phyloP scores from a whole-genome alignment of 92 coral and sea anemone genomes.

The Zoanthus sansibaricus region DNA sequence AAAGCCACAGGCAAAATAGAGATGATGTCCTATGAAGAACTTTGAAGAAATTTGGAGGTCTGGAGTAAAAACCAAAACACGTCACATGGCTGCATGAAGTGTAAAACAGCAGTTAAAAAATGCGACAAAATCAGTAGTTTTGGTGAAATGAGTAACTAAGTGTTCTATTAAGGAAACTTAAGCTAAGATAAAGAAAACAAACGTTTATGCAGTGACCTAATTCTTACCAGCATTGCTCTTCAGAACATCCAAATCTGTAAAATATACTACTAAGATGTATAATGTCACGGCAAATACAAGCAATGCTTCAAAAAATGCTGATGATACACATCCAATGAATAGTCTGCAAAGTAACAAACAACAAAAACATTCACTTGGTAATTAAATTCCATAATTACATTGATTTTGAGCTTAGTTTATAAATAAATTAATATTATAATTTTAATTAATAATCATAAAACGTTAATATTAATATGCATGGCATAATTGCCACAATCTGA shows the following conservation, averaged over 20 bases:
- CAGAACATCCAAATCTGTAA: slow-evolving; percentile 53
- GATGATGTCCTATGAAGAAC: too few relatives aligned
- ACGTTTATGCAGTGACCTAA: neutral
- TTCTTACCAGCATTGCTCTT: slow-evolving; percentile 62
- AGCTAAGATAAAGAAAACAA: neutral
- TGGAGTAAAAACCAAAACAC: too few relatives aligned
- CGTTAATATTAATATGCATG: too few relatives aligned
- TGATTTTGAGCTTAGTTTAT: neutral
- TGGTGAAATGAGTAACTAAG: neutral
- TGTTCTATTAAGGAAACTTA: neutral
- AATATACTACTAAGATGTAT: slow-evolving; percentile 75
- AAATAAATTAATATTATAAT: neutral
- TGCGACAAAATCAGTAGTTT: too few relatives aligned
- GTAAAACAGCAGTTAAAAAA: too few relatives aligned
- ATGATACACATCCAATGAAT: slow-evolving; percentile 86
- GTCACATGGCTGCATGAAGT: too few relatives aligned
- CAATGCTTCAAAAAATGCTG: slow-evolving; percentile 83
- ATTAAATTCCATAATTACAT: too few relatives aligned
- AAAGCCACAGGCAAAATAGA: too few relatives aligned
- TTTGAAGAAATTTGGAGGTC: too few relatives aligned
- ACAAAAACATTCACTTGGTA: too few relatives aligned
- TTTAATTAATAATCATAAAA: neutral
- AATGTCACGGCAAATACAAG: slow-evolving; percentile 70
- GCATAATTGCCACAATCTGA: too few relatives aligned
- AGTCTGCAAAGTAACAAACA: slow-evolving; percentile 57